Evolutionary conservation across 1,140 invertebrate species (phyloP), one percentile per base, ranked within the genome.

Genomic region (Diorhabda carinulata): DNA sequence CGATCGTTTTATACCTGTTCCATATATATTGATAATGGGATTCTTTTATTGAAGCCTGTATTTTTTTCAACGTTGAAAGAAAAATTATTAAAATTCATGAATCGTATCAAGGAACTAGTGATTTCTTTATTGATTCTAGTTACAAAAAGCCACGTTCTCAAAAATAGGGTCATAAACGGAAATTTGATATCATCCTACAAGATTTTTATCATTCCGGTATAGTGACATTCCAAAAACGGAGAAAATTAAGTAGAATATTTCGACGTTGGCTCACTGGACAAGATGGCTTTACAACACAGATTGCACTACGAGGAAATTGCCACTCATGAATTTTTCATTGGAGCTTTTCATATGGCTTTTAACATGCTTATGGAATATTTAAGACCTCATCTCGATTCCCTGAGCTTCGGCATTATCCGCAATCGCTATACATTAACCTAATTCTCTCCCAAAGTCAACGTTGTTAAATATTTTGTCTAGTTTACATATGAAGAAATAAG

Each of bases 281-380:
- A n/a, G 6, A 41, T 41, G 43, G 25, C 40, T 42, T 66, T 43
- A 10, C 40, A 44, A 25, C 56, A 2, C 42, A 60, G 57, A 66
- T 58, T 59, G 41, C 44, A 40, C 65, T 42, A 43, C 57, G 8
- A 58, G 65, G 57, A 66, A 66, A 66, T 66, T 66, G 65, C 65
- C 45, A 44, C 10, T 66, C 58, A 66, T 66, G 65, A 66, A 66
- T 66, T 66, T 66, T 66, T 66, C 65, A 66, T 66, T 10, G 52
- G 56, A n/a, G n/a, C 65, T 66, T 63, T 66, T 66, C 65, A 66
- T 25, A 60, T 60, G 65, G 25, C 43, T 45, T 59, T 66, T 66
- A 66, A 66, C 65, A 60, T 66, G 43, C 65, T 66, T 66, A 66
- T 59, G 44, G 10, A 59, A 66, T 66, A 66, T 66, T 64, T 64